A percentile compares a stretch with the other conserved stretches of the same genome.
Evolutionary conservation across 2,888 invertebrate genomes (phyloP).

Genomic region (Ormyrus nitidulus): DNA sequence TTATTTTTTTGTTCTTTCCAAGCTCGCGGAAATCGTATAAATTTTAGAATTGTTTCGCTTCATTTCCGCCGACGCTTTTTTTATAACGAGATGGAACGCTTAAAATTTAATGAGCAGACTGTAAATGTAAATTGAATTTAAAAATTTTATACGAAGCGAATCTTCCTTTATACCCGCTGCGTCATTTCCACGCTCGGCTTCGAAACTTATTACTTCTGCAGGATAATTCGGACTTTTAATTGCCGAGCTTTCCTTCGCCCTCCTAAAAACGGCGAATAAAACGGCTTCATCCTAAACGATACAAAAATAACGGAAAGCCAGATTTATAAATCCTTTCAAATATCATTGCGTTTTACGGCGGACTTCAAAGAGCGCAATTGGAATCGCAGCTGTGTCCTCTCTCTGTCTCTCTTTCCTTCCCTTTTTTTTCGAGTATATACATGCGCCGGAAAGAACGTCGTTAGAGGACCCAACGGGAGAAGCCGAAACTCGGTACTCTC

Average conservation of each 20-base stretch:
- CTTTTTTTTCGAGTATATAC: neutral
- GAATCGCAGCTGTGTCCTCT: neutral
- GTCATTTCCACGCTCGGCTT: neutral
- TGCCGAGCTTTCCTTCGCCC: too few relatives aligned
- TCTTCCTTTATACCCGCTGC: neutral
- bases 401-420: too few relatives aligned
- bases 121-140: constrained; percentile 27
- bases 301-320: neutral
- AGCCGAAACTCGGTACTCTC: constrained; percentile 21
- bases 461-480: constrained; percentile 37
- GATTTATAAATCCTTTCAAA: neutral
- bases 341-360: neutral
- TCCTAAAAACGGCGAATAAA: too few relatives aligned
- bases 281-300: too few relatives aligned
- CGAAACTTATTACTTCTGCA: too few relatives aligned
- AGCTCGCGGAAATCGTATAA: neutral
- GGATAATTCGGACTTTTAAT: too few relatives aligned
- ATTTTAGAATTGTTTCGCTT: neutral
- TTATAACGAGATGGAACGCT: constrained; percentile 23
- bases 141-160: constrained; percentile 25
- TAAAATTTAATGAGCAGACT: constrained; percentile 31
- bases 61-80: neutral
- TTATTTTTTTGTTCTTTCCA: too few relatives aligned
- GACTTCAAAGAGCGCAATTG: constrained; percentile 22
- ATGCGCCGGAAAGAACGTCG: constrained; percentile 41